These are phyloP conservation scores for zebrafish (Danio rerio) DNA, from an alignment of 2,113 vertebrate genomes.

Conservation along the genomic window GRCz12tu NC_133191.1:8104501-8105000, in stretches of 20 bases:
- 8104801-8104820: too few relatives aligned
- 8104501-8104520: constrained; percentile 9
- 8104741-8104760: neutral
- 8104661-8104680: neutral
- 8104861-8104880: too few relatives aligned
- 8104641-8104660: neutral
- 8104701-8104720: constrained; percentile 31
- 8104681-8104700: constrained; percentile 4
- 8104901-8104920: too few relatives aligned
- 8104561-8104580: constrained; percentile 23
- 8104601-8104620: neutral
- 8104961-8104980: neutral
- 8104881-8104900: too few relatives aligned
- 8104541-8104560: constrained; percentile 37
- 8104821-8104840: too few relatives aligned
- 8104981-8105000: too few relatives aligned
- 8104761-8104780: neutral
- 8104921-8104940: too few relatives aligned
- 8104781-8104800: too few relatives aligned
- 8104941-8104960: too few relatives aligned
- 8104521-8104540: constrained; percentile 29
- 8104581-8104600: neutral
- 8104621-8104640: neutral
- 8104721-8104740: constrained; percentile 1
- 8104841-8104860: too few relatives aligned